phyloP scores from a whole-genome alignment of 2,113 vertebrate species.

The Notarius quadriscutis region DNA sequence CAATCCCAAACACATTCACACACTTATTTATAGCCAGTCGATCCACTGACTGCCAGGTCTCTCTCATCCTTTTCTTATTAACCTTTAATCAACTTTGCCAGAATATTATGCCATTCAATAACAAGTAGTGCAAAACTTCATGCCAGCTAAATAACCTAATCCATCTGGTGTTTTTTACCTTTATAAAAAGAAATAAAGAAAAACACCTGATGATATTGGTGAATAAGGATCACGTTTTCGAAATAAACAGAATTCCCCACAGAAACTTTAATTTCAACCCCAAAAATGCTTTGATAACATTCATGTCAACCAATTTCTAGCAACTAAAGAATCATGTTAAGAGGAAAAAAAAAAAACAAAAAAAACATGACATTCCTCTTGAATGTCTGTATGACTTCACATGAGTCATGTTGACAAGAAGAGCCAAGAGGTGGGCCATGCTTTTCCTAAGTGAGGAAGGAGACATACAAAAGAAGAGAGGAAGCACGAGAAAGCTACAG shows the following conservation, averaged over 20 bases:
- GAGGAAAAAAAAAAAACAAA: not conserved
- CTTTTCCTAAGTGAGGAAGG: conserved; percentile 1
- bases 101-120: conserved; percentile 29
- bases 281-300: not conserved
- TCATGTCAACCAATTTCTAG: not conserved
- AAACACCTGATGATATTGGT: not conserved
- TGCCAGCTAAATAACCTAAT: conserved; percentile 31
- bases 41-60: not conserved
- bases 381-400: not conserved
- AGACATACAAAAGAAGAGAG: not conserved
- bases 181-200: not conserved
- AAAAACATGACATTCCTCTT: not conserved
- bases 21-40: not conserved
- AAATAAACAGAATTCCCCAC: not conserved
- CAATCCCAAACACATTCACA: not conserved
- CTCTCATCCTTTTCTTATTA: not conserved
- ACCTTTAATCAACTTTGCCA: conserved; percentile 50
- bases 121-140: conserved; percentile 2
- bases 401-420: not conserved
- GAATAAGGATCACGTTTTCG: not conserved
- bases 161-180: not conserved
- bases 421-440: not conserved
- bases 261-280: not conserved
- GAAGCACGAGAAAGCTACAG: not conserved
- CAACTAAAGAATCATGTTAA: not conserved